Base-by-base conservation (phyloP, 2,888 invertebrate genomes). In the Plusia festucae region DNA sequence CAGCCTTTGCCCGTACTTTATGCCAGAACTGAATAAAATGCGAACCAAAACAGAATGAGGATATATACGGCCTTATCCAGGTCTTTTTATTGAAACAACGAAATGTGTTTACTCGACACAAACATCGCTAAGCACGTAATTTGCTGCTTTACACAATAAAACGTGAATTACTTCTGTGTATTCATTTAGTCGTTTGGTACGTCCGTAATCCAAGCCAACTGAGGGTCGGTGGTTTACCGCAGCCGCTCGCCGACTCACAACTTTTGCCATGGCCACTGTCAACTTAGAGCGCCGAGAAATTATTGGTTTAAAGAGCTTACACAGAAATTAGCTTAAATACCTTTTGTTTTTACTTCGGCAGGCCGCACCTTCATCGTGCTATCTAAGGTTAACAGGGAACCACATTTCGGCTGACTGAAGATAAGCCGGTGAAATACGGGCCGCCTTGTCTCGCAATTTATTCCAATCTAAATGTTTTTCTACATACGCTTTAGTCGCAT, bases 171-270 rank as follows among this genome's bases (percentile, higher is more conserved):
- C 67, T 70, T 57, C 53, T 52, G 54, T 79, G 69, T 81, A 75
- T 75, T 78, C 69, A 79, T 79, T 81, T 70, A 79, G 73, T 76
- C 80, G 69, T 82, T 79, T 73, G 76, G 73, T 72, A 68, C 53
- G 80, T 79, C 80, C 77, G 83, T 85, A 86, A 89, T 88, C 90
- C 85, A 73, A 82, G 83, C 82, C 85, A 79, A 79, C 78, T 77
- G 68, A 71, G 83, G 88, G 84, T 84, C 71, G 61, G 85, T 64
- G 87, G 89, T 79, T 64, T 65, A 85, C 90, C 90, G 85, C 90
- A 88, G 81, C 82, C 86, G 83, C 83, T 85, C 81, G 74, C 82
- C 76, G 65, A 79, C 82, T 84, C 80, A 60, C 82, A 88, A 88
- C 86, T 90, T 87, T 85, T 64, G 78, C 78, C 76, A 72, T 82